These are phyloP conservation scores for Shargacucullia verbasci DNA, from an alignment of 2,888 invertebrate species.

Conservation along the genomic window DNA sequence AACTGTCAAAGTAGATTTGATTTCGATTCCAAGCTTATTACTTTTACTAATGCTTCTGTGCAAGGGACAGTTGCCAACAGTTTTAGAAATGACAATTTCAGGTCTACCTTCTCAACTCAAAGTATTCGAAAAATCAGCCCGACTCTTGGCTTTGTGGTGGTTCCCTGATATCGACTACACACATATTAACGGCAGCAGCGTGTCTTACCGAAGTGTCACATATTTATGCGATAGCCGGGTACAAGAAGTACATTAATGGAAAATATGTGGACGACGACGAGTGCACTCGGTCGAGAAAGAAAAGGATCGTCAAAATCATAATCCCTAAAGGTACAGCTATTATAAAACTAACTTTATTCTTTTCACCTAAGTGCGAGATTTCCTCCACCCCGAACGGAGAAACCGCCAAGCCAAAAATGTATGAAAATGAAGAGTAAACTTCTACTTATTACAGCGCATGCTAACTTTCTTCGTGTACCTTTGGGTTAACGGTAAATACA, in stretches of 20 bases:
- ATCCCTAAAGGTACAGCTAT: slow-evolving; percentile 36
- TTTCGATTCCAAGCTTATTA: too few relatives aligned
- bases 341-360: too few relatives aligned
- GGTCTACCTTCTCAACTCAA: slow-evolving; percentile 43
- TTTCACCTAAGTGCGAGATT: too few relatives aligned
- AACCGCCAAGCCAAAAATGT: too few relatives aligned
- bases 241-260: slow-evolving; percentile 34
- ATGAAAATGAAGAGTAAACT: too few relatives aligned
- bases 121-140: slow-evolving; percentile 30
- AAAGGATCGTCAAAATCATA: slow-evolving; percentile 30
- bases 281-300: slow-evolving; percentile 30
- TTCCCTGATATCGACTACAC: slow-evolving; percentile 17
- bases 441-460: too few relatives aligned
- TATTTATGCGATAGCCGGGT: slow-evolving; percentile 45
- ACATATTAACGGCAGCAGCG: slow-evolving; percentile 34
- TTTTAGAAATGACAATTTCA: slow-evolving; percentile 12
- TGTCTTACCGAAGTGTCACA: slow-evolving; percentile 40
- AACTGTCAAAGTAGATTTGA: too few relatives aligned
- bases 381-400: too few relatives aligned
- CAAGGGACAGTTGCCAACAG: background rate
- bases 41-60: too few relatives aligned
- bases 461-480: too few relatives aligned
- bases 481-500: too few relatives aligned
- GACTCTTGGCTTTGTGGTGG: slow-evolving; percentile 44
- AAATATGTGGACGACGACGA: slow-evolving; percentile 14